A percentile compares a stretch with the other conserved stretches of the same genome.
Conservation (phyloP, 2,888 invertebrate species). For the Euclidia mi region DNA sequence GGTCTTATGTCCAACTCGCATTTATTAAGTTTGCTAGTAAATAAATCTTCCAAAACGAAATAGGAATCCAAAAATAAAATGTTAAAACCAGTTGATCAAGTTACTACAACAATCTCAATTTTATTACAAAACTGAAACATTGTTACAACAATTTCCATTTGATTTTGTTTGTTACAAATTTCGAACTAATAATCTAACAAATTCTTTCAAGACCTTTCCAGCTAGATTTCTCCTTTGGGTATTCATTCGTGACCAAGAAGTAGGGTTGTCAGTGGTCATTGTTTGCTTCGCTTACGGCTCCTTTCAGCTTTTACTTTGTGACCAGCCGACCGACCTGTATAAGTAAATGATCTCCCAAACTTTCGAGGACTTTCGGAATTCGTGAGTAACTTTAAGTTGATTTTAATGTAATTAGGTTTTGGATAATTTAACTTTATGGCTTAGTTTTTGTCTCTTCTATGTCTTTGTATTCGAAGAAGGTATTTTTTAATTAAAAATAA, state of each 20-base stretch:
- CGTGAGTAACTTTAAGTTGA: slow-evolving; percentile 36
- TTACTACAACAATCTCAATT: too few relatives aligned
- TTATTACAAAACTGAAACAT: neutral
- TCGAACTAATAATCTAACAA: slow-evolving; percentile 32
- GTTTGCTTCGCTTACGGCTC: slow-evolving; percentile 59
- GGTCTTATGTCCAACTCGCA: too few relatives aligned
- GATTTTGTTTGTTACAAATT: slow-evolving; percentile 26
- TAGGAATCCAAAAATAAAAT: too few relatives aligned
- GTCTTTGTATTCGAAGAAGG: neutral
- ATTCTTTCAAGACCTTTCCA: slow-evolving; percentile 31
- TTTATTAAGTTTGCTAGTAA: too few relatives aligned
- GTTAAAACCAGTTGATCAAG: too few relatives aligned
- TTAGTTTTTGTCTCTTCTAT: slow-evolving; percentile 5
- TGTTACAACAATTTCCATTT: slow-evolving; percentile 18
- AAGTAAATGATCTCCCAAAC: slow-evolving; percentile 53
- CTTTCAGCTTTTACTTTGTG: slow-evolving; percentile 52
- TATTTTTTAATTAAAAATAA: neutral
- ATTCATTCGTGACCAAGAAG: slow-evolving; percentile 46
- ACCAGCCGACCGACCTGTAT: slow-evolving; percentile 32
- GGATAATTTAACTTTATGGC: slow-evolving; percentile 29
- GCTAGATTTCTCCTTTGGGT: slow-evolving; percentile 43
- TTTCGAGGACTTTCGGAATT: slow-evolving; percentile 37
- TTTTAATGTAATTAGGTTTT: slow-evolving; percentile 42
- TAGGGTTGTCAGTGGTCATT: slow-evolving; percentile 45
- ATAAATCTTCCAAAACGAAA: too few relatives aligned